Evolutionary conservation across 2,113 vertebrate species (phyloP).

Genomic region (Dermatemys mawii): DNA sequence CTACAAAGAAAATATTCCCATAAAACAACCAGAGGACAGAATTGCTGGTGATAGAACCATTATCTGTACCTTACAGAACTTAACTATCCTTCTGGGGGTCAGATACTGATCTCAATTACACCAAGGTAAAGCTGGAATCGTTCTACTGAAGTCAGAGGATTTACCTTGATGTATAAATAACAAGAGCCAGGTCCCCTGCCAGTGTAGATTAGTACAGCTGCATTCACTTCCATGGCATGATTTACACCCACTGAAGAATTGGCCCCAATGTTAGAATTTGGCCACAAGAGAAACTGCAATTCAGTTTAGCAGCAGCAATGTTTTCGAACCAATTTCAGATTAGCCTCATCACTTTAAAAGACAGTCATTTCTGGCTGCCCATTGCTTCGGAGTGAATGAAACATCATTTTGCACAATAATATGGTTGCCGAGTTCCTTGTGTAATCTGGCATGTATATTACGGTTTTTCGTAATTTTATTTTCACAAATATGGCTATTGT

Average conservation of each 20-base stretch:
- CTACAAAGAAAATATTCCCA: not conserved
- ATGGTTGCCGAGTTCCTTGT: not conserved
- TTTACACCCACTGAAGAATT: not conserved
- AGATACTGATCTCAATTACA: conserved; percentile 31
- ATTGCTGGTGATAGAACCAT: not conserved
- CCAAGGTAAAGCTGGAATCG: not conserved
- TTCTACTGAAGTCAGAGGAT: conserved; percentile 22
- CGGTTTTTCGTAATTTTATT: no score
- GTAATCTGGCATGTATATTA: not conserved
- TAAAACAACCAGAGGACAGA: not conserved
- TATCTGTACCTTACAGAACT: not conserved
- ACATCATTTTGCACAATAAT: not conserved
- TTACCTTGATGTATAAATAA: not conserved
- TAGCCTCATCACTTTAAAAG: conserved; percentile 8
- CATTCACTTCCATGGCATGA: not conserved
- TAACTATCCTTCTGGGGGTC: not conserved
- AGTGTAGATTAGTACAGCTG: not conserved
- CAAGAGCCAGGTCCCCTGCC: not conserved
- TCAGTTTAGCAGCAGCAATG: not conserved
- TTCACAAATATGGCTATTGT: not conserved
- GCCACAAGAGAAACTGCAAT: conserved; percentile 10
- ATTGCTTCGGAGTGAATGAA: not conserved
- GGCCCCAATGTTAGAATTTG: not conserved
- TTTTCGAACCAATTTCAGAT: conserved; percentile 3
- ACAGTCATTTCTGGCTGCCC: not conserved